A percentile compares a stretch with the other conserved stretches of the same genome.
phyloP scores from a whole-genome alignment of 1,140 invertebrate species.

The Drosophila pallidifrons region DNA sequence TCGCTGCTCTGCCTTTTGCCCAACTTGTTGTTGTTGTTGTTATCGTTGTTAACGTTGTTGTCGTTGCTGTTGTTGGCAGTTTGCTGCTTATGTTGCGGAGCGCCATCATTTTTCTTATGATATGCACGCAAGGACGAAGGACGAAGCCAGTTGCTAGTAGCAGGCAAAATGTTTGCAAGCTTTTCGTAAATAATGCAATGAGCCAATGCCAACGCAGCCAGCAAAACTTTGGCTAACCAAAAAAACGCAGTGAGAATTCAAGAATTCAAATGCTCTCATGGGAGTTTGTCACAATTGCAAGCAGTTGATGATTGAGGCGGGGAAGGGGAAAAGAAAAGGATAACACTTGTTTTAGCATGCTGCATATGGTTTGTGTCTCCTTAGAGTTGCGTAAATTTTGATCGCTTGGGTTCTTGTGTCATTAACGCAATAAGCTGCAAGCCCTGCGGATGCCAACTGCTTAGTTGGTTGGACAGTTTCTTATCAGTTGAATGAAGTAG shows the following conservation, averaged over 20 bases:
- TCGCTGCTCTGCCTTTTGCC: constrained; percentile 45
- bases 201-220: constrained; percentile 3
- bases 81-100: constrained; percentile 43
- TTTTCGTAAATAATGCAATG: constrained; percentile 28
- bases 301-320: not conserved
- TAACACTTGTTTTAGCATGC: too few relatives aligned
- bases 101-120: constrained; percentile 38
- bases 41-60: constrained; percentile 4
- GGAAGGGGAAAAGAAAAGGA: not conserved
- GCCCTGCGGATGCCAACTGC: too few relatives aligned
- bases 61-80: constrained; percentile 18
- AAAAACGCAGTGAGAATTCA: not conserved
- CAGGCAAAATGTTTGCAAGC: constrained; percentile 10
- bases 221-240: not conserved
- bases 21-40: constrained; percentile 40
- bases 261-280: constrained; percentile 1
- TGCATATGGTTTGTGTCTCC: too few relatives aligned
- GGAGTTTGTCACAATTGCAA: not conserved
- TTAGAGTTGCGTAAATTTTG: not conserved
- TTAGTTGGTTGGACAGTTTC: too few relatives aligned
- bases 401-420: too few relatives aligned
- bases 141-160: not conserved
- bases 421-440: too few relatives aligned
- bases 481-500: too few relatives aligned
- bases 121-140: constrained; percentile 12